A percentile compares a stretch with the other conserved stretches of the same genome.
Conservation (phyloP, 2,113 vertebrate genomes). For the Lota lota region DNA sequence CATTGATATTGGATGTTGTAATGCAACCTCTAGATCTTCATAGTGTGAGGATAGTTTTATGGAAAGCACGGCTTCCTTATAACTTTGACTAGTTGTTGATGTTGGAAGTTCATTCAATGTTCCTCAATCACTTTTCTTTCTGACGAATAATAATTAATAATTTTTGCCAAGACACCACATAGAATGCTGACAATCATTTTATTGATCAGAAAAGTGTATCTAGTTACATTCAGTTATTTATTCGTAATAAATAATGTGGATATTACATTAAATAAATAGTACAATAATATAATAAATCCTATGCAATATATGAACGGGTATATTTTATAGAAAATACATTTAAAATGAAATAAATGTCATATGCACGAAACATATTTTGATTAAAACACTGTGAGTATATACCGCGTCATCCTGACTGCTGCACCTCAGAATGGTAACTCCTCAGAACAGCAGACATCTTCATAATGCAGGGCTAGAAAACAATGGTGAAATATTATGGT, state of each 20-base stretch:
- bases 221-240: slow-evolving; percentile 12
- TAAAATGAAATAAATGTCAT: slow-evolving; percentile 16
- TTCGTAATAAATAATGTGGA: slow-evolving; percentile 48
- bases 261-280: slow-evolving; percentile 59
- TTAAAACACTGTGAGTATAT: slow-evolving; percentile 20
- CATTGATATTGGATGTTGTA: slow-evolving; percentile 28
- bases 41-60: slow-evolving; percentile 57
- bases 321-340: slow-evolving; percentile 57
- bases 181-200: background rate
- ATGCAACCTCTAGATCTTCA: slow-evolving; percentile 42
- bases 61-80: slow-evolving; percentile 76
- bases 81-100: slow-evolving; percentile 3
- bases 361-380: slow-evolving; percentile 7
- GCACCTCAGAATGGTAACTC: slow-evolving; percentile 47
- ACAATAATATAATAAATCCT: slow-evolving; percentile 56
- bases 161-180: slow-evolving; percentile 1
- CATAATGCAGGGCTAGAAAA: slow-evolving; percentile 55
- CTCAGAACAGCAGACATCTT: slow-evolving; percentile 54
- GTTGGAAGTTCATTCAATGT: slow-evolving; percentile 44
- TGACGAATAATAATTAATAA: background rate
- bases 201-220: slow-evolving; percentile 6
- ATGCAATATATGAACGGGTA: background rate
- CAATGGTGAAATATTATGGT: no score
- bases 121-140: no score
- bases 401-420: background rate